phyloP scores from a whole-genome alignment of 2,888 invertebrate genomes.

The Cryptocephalus moraei region DNA sequence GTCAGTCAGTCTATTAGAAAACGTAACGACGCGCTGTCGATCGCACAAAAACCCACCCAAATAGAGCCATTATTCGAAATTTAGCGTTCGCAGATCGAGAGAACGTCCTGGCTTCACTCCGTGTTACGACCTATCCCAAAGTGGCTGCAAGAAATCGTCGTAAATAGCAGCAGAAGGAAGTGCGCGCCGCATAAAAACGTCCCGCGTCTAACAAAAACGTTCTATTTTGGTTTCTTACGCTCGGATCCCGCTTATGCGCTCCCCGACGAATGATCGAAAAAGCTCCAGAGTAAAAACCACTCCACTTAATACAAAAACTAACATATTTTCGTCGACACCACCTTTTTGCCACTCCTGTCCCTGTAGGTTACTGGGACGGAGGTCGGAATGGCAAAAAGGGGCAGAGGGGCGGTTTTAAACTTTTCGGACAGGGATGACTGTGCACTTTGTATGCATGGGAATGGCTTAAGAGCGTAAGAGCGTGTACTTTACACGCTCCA shows the following conservation, averaged over 20 bases:
- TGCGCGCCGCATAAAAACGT: conserved; percentile 2
- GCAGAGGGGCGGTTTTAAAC: neutral
- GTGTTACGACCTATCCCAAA: conserved; percentile 16
- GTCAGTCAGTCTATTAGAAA: too few relatives aligned
- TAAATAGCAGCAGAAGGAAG: conserved; percentile 18
- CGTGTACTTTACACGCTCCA: too few relatives aligned
- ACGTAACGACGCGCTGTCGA: neutral
- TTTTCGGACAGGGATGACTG: too few relatives aligned
- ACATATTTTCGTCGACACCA: neutral
- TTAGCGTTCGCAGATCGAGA: neutral
- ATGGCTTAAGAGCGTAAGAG: too few relatives aligned
- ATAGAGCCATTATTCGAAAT: conserved; percentile 1
- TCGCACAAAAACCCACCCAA: conserved; percentile 1
- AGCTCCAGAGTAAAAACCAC: neutral
- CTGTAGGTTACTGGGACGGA: neutral
- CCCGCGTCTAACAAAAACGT: conserved; percentile 26
- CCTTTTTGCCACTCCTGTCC: neutral
- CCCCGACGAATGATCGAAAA: neutral
- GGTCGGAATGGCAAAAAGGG: neutral
- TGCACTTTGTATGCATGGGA: too few relatives aligned
- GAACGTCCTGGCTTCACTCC: too few relatives aligned
- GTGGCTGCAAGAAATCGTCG: conserved; percentile 19
- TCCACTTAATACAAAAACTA: neutral
- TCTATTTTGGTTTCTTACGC: conserved; percentile 35
- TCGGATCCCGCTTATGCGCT: neutral